Conservation (phyloP, 2,113 vertebrate genomes). For the Apodemus speciosus region DNA sequence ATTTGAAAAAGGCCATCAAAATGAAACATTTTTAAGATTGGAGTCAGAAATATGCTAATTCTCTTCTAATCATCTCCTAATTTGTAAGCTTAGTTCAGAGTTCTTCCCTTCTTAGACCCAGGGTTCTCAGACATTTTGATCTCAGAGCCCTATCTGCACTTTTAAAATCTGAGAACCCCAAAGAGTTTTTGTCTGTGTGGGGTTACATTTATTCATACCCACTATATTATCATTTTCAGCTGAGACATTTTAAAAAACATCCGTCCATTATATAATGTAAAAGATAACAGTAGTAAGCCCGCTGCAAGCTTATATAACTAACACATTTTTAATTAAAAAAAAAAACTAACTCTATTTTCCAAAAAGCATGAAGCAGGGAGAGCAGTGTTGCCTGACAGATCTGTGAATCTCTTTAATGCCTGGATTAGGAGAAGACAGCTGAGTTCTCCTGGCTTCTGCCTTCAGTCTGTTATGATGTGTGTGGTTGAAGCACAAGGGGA, state of each 20-base stretch:
- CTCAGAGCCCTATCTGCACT: not conserved
- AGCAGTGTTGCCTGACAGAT: not conserved
- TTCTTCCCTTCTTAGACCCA: slow-evolving; percentile 3
- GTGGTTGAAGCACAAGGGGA: not conserved
- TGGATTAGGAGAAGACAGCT: slow-evolving; percentile 47
- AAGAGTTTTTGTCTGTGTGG: slow-evolving; percentile 5
- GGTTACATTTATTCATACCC: not conserved
- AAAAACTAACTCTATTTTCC: slow-evolving; percentile 35
- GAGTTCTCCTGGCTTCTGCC: slow-evolving; percentile 9
- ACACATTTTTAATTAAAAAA: slow-evolving; percentile 51
- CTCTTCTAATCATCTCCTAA: not conserved
- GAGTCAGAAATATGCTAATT: not conserved
- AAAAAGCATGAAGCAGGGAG: slow-evolving; percentile 10
- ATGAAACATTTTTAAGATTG: not conserved
- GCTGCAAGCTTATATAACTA: slow-evolving; percentile 47
- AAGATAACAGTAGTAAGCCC: slow-evolving; percentile 50
- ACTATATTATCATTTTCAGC: slow-evolving; percentile 4
- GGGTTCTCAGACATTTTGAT: slow-evolving; percentile 5
- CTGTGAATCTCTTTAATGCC: slow-evolving; percentile 45
- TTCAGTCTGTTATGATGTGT: not conserved
- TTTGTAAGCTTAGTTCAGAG: slow-evolving; percentile 13
- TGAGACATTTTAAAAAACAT: slow-evolving; percentile 46
- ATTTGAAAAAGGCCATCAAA: not conserved
- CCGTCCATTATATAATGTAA: slow-evolving; percentile 36
- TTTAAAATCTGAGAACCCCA: not conserved